These are phyloP conservation scores for Xestobium rufovillosum DNA, from an alignment of 2,888 invertebrate species.

Conservation along the genomic window DNA sequence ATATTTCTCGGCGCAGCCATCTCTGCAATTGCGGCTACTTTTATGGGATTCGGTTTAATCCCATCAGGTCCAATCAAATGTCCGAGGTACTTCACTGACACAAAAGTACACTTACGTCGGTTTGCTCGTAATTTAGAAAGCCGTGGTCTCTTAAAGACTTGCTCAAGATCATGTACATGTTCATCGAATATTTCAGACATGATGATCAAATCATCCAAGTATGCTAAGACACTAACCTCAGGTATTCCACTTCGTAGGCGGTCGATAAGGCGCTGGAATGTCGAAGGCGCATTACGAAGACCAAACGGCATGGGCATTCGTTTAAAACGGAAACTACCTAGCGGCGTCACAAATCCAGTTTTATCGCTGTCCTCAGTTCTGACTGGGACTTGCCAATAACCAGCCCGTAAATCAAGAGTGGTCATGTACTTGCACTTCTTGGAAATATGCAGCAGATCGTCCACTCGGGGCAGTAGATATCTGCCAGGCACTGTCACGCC, in stretches of 20 bases:
- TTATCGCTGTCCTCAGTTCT: no score
- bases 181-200: constrained; percentile 8
- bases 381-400: no score
- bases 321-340: no score
- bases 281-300: no score
- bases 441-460: no score
- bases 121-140: constrained; percentile 5
- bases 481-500: no score
- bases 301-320: no score
- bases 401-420: no score
- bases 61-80: constrained; percentile 10
- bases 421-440: no score
- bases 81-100: constrained; percentile 8
- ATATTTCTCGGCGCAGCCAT: constrained; percentile 10
- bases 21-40: constrained; percentile 7
- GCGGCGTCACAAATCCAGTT: no score
- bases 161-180: constrained; percentile 9
- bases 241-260: constrained; percentile 1
- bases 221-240: not conserved
- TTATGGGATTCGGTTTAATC: constrained; percentile 10
- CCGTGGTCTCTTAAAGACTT: not conserved
- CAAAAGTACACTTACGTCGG: constrained; percentile 1
- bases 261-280: constrained; percentile 7
- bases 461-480: no score
- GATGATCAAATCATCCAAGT: constrained; percentile 7